phyloP scores from a whole-genome alignment of 2,797 vertebrate genomes.

The Epinephelus awoara region DNA sequence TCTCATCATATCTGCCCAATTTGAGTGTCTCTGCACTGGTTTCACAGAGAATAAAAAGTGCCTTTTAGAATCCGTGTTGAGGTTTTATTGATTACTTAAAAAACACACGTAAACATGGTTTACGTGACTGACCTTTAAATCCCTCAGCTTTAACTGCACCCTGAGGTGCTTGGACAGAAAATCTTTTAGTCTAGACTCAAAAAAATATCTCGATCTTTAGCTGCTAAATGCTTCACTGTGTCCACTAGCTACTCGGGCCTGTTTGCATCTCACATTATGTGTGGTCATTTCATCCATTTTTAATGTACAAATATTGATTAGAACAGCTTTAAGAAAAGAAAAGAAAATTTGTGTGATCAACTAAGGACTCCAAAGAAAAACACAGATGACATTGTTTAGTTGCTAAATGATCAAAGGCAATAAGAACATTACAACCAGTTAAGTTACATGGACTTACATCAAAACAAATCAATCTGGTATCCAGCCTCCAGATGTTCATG shows the following conservation, averaged over 20 bases:
- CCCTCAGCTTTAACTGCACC: constrained; percentile 14
- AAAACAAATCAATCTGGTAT: constrained; percentile 3
- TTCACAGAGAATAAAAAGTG: constrained; percentile 31
- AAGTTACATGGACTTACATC: constrained; percentile 3
- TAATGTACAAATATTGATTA: background rate
- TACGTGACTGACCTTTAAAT: constrained; percentile 52
- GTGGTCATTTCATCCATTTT: background rate
- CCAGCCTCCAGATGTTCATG: constrained; percentile 1
- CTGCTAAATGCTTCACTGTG: background rate
- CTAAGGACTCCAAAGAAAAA: background rate
- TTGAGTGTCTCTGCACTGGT: constrained; percentile 10
- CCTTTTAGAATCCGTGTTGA: constrained; percentile 42
- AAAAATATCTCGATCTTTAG: background rate
- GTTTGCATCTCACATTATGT: background rate
- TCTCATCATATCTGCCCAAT: constrained; percentile 23
- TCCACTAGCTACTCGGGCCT: background rate
- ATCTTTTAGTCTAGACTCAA: constrained; percentile 1
- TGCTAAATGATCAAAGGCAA: background rate
- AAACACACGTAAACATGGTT: constrained; percentile 35
- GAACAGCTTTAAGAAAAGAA: background rate
- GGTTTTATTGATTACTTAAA: constrained; percentile 55
- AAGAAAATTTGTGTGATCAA: background rate
- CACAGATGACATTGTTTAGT: background rate
- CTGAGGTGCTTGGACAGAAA: constrained; percentile 12
- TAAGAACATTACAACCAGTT: constrained; percentile 8